These are phyloP conservation scores for Manacus vitellinus DNA, from an alignment of 2,113 vertebrate species.

Conservation along the genomic window DNA sequence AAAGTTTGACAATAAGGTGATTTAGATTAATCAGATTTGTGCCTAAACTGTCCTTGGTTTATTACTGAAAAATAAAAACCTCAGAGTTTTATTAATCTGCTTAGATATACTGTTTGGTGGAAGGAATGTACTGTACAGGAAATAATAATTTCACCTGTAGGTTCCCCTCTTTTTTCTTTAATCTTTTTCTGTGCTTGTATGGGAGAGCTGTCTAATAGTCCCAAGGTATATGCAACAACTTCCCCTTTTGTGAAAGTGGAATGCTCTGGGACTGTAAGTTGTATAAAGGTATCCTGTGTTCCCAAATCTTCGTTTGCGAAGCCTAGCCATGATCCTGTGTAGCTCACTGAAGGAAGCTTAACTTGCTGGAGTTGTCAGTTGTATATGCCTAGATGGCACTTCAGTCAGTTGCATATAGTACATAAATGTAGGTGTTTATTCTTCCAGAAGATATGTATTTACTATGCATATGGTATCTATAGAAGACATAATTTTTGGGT, in stretches of 20 bases:
- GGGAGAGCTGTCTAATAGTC: neutral
- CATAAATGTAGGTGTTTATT: neutral
- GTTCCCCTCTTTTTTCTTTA: neutral
- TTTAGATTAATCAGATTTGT: neutral
- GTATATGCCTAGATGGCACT: neutral
- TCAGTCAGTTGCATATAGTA: neutral
- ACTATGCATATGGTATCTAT: neutral
- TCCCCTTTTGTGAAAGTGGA: neutral
- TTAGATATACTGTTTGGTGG: neutral
- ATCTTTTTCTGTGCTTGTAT: neutral
- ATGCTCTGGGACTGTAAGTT: neutral
- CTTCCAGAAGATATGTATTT: neutral
- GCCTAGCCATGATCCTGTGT: neutral
- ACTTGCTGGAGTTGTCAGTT: neutral
- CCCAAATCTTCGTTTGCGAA: too few relatives aligned
- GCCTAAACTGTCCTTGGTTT: neutral
- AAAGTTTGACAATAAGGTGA: neutral
- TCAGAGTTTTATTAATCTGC: neutral
- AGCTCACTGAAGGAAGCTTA: neutral
- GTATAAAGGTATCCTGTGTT: neutral
- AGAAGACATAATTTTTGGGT: neutral
- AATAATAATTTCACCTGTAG: neutral
- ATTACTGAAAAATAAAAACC: neutral
- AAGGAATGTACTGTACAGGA: neutral
- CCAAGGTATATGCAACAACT: neutral